These are phyloP conservation scores for Vicugna pacos DNA, from an alignment of 2,113 vertebrate genomes.

Conservation along the genomic window DNA sequence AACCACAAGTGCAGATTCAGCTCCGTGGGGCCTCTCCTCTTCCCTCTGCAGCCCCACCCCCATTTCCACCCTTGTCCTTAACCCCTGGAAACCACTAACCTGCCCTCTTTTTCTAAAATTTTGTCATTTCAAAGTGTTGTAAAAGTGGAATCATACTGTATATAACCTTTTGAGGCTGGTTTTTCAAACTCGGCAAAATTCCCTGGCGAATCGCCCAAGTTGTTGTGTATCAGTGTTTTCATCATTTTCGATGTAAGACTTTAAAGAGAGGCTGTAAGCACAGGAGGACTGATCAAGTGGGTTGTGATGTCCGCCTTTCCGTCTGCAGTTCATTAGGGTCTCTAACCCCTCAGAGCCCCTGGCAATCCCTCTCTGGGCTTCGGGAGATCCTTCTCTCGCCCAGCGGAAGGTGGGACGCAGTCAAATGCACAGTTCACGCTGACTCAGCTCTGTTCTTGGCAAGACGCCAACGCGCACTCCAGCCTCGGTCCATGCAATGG, in stretches of 20 bases:
- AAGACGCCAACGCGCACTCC: too few relatives aligned
- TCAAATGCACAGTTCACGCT: rapidly evolving
- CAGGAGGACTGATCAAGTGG: too few relatives aligned
- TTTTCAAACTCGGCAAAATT: neutral
- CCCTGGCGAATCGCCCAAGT: neutral
- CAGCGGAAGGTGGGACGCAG: rapidly evolving
- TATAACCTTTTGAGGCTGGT: neutral
- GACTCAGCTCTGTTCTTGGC: neutral
- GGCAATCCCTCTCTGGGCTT: neutral
- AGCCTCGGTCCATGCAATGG: too few relatives aligned
- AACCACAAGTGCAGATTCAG: neutral
- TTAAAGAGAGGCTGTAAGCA: neutral
- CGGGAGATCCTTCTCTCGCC: neutral
- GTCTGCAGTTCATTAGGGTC: too few relatives aligned
- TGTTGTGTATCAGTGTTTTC: too few relatives aligned
- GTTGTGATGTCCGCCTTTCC: rapidly evolving
- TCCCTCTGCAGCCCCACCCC: neutral
- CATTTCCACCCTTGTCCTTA: neutral
- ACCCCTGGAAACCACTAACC: neutral
- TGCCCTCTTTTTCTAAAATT: neutral
- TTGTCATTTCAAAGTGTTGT: neutral
- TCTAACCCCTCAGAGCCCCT: too few relatives aligned
- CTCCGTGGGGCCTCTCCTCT: neutral
- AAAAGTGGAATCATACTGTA: neutral
- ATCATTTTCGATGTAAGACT: neutral